Conservation (phyloP, 2,888 invertebrate species). For the Neria commutata region DNA sequence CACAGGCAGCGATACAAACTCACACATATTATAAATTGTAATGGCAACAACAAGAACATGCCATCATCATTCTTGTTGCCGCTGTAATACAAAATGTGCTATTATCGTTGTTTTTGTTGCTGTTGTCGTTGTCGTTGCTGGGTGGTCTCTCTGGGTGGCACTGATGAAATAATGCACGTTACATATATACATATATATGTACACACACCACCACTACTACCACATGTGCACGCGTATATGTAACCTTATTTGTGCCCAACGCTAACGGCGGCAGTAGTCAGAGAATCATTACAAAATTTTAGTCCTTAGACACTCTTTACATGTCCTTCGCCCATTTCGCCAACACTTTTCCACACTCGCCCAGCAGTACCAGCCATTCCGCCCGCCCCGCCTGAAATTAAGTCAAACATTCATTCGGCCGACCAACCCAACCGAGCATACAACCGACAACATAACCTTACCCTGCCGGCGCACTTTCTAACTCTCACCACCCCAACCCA, state of each 20-base stretch:
- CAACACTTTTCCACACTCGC: slow-evolving; percentile 16
- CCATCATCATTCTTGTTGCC: slow-evolving; percentile 25
- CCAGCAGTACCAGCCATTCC: neutral
- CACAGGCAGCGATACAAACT: slow-evolving; percentile 1
- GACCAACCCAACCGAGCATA: no score
- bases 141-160: slow-evolving; percentile 38
- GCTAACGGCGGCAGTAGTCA: slow-evolving; percentile 31
- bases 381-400: slow-evolving; percentile 36
- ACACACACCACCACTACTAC: no score
- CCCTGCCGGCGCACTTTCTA: slow-evolving; percentile 45
- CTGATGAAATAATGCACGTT: slow-evolving; percentile 55
- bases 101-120: slow-evolving; percentile 8
- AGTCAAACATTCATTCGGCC: neutral
- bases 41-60: slow-evolving; percentile 46
- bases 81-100: slow-evolving; percentile 34
- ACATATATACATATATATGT: no score
- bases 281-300: slow-evolving; percentile 43
- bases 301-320: slow-evolving; percentile 35
- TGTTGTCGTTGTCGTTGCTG: slow-evolving; percentile 4
- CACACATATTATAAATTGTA: slow-evolving; percentile 53
- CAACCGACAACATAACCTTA: no score
- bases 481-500: slow-evolving; percentile 37
- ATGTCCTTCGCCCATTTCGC: slow-evolving; percentile 25
- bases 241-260: slow-evolving; percentile 25
- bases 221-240: no score